A percentile compares a stretch with the other conserved stretches of the same genome.
Conservation (phyloP, 1,140 invertebrate genomes). For the Lethocerus indicus region DNA sequence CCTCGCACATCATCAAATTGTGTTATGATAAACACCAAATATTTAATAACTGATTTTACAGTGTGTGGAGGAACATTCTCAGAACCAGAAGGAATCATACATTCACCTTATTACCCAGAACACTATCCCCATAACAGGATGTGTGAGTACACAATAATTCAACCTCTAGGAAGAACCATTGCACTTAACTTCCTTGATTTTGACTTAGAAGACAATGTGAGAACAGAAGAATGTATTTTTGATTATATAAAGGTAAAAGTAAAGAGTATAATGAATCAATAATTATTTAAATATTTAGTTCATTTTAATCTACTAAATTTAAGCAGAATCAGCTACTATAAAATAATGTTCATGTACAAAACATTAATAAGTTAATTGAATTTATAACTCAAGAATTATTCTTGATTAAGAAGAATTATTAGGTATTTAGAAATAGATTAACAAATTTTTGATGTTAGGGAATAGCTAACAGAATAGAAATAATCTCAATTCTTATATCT, state of each 20-base stretch:
- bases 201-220: conserved; percentile 48
- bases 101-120: conserved; percentile 62
- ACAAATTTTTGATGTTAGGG: no score
- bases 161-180: conserved; percentile 39
- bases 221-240: conserved; percentile 20
- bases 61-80: conserved; percentile 47
- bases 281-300: neutral
- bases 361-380: conserved; percentile 4
- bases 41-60: conserved; percentile 21
- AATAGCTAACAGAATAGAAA: no score
- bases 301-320: neutral
- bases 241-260: conserved; percentile 39
- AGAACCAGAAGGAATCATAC: conserved; percentile 36
- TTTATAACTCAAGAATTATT: neutral
- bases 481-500: conserved; percentile 25
- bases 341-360: no score
- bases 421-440: no score
- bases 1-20: conserved; percentile 11
- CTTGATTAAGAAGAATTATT: no score
- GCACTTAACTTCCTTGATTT: conserved; percentile 46
- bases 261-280: conserved; percentile 9
- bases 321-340: no score
- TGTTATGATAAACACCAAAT: conserved; percentile 4
- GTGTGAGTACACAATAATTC: conserved; percentile 61
- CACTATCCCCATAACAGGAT: conserved; percentile 42